phyloP scores from a whole-genome alignment of 2,888 invertebrate species.

The Pachycephus smyrnensis region DNA sequence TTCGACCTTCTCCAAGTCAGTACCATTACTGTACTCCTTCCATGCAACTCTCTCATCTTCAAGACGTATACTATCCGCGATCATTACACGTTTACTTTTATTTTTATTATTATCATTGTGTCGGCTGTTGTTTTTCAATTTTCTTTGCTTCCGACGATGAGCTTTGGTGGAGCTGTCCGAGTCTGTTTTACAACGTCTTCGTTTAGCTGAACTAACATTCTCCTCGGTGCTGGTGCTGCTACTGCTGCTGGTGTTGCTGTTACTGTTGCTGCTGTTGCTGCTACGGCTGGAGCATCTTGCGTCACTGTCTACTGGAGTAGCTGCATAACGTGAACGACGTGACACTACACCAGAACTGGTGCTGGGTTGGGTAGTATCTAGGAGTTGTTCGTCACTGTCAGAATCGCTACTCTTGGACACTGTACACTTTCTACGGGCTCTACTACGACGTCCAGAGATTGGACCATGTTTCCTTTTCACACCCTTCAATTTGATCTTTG shows the following conservation, averaged over 20 bases:
- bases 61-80: conserved; percentile 30
- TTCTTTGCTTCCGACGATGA: conserved; percentile 37
- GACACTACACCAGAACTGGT: conserved; percentile 61
- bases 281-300: conserved; percentile 41
- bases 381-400: conserved; percentile 41
- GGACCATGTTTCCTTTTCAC: conserved; percentile 52
- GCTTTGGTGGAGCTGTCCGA: conserved; percentile 41
- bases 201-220: conserved; percentile 30
- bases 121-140: conserved; percentile 36
- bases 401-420: conserved; percentile 38
- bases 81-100: conserved; percentile 40
- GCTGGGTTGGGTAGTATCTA: conserved; percentile 60
- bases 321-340: conserved; percentile 44
- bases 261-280: conserved; percentile 35
- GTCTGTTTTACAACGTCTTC: conserved; percentile 42
- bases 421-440: conserved; percentile 47
- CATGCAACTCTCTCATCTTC: conserved; percentile 28
- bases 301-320: conserved; percentile 36
- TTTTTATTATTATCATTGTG: conserved; percentile 28
- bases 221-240: conserved; percentile 26
- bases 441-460: conserved; percentile 34
- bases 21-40: conserved; percentile 37
- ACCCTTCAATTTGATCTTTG: conserved; percentile 47
- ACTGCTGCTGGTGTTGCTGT: conserved; percentile 1
- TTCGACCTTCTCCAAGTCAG: conserved; percentile 6